phyloP scores from a whole-genome alignment of 2,113 vertebrate genomes.

The Eudyptes chrysolophus region DNA sequence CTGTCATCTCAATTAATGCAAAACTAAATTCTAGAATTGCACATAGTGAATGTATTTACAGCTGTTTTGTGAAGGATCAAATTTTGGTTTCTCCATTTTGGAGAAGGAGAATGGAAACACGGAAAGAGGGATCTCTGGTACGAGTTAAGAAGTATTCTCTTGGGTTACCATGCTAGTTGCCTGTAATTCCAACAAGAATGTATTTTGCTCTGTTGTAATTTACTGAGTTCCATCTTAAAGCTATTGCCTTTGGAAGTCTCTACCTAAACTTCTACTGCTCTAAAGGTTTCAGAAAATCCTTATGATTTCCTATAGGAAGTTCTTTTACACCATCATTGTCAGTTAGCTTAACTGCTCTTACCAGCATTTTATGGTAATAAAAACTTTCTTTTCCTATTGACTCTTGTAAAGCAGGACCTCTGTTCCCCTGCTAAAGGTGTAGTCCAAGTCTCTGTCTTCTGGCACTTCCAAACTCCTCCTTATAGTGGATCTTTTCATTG shows the following conservation, averaged over 20 bases:
- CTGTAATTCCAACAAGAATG: neutral
- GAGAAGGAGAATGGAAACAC: accelerated
- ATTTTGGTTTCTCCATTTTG: neutral
- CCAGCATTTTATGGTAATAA: neutral
- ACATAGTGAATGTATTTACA: neutral
- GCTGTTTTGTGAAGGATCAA: neutral
- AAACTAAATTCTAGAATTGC: neutral
- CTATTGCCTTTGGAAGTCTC: accelerated
- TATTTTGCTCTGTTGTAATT: neutral
- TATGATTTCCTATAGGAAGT: neutral
- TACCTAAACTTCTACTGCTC: neutral
- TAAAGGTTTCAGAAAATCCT: neutral
- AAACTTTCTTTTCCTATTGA: neutral
- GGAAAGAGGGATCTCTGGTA: neutral
- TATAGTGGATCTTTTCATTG: accelerated
- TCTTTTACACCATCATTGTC: neutral
- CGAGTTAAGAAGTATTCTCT: neutral
- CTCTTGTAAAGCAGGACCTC: neutral
- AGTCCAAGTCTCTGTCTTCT: neutral
- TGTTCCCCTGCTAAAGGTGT: neutral
- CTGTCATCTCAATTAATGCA: neutral
- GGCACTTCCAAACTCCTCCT: neutral
- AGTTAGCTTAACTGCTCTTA: neutral
- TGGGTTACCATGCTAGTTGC: accelerated
- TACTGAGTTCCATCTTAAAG: neutral